Percentiles rank a stretch among this genome's conserved stretches.
phyloP scores from a whole-genome alignment of 2,888 invertebrate species.

The Eupeodes latifasciatus region DNA sequence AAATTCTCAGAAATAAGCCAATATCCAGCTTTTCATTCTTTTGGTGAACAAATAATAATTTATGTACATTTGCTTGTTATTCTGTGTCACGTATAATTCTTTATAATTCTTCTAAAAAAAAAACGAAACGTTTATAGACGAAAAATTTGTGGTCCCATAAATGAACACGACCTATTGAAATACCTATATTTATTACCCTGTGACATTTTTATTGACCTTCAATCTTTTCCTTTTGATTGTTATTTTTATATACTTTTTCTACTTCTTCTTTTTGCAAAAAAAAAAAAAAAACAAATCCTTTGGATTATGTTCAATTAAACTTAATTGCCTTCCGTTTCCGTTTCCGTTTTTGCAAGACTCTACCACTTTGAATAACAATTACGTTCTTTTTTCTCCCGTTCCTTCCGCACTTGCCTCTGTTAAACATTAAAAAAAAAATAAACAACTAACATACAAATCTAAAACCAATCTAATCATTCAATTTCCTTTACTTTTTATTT shows the following conservation, averaged over 20 bases:
- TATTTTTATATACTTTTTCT: background rate
- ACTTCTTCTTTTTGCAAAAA: background rate
- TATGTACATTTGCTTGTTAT: background rate
- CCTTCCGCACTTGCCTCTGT: constrained; percentile 1
- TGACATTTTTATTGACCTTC: constrained; percentile 9
- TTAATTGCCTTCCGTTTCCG: constrained; percentile 40
- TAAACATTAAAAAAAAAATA: constrained; percentile 4
- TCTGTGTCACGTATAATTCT: background rate
- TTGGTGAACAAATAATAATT: background rate
- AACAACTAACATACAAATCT: background rate
- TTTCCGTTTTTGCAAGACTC: constrained; percentile 14
- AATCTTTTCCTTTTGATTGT: background rate
- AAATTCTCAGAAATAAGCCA: too few relatives aligned
- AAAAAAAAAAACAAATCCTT: background rate
- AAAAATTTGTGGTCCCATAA: background rate
- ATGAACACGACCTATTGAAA: background rate
- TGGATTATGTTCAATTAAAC: constrained; percentile 30
- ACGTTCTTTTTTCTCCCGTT: background rate
- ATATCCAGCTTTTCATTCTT: too few relatives aligned
- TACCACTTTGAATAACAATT: constrained; percentile 25
- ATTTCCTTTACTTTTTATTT: constrained; percentile 62
- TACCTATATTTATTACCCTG: background rate
- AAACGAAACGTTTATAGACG: background rate
- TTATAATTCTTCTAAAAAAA: background rate
- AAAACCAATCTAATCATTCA: constrained; percentile 62